phyloP scores from a whole-genome alignment of 2,113 vertebrate species.

The Neoarius graeffei region DNA sequence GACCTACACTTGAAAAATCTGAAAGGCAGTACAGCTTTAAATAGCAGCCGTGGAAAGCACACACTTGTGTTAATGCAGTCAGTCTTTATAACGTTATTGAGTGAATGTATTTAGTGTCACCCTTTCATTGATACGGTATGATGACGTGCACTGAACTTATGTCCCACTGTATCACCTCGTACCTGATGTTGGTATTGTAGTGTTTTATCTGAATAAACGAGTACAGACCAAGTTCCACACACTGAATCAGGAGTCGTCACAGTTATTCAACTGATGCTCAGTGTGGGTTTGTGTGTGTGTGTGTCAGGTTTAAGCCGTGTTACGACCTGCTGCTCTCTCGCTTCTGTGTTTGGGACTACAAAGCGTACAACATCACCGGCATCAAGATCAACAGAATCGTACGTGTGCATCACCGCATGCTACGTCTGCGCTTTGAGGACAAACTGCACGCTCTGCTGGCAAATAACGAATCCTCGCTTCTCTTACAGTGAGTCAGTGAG shows the following conservation, averaged over 20 bases:
- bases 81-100: no score
- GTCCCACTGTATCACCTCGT: no score
- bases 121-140: no score
- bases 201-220: background rate
- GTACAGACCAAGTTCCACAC: background rate
- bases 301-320: conserved; percentile 80
- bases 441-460: conserved; percentile 75
- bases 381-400: conserved; percentile 78
- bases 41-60: no score
- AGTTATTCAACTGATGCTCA: background rate
- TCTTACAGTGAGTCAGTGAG: conserved; percentile 65
- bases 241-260: background rate
- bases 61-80: no score
- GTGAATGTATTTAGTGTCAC: no score
- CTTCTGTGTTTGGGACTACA: conserved; percentile 79
- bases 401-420: conserved; percentile 77
- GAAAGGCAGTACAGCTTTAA: no score
- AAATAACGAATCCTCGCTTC: conserved; percentile 56
- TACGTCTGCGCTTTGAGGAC: conserved; percentile 81
- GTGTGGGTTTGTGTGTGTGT: background rate
- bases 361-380: conserved; percentile 65
- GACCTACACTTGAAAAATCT: no score
- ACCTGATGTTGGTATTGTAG: no score
- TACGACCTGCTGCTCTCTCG: conserved; percentile 76
- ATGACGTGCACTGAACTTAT: no score